A percentile compares a stretch with the other conserved stretches of the same genome.
phyloP scores from a whole-genome alignment of 2,888 invertebrate species.

The Orthonychiurus folsomi region DNA sequence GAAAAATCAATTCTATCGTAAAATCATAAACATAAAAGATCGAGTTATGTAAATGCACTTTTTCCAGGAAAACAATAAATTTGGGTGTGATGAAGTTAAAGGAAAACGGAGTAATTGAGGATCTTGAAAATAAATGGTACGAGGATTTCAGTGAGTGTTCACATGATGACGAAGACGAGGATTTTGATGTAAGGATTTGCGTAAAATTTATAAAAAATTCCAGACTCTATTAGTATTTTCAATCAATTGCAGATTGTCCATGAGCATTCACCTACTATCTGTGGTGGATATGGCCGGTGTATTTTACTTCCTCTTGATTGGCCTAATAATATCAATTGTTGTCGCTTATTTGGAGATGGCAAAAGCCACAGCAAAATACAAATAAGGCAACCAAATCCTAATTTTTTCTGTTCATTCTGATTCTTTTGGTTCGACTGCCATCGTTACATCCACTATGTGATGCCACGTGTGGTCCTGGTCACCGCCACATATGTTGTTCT shows the following conservation, averaged over 20 bases:
- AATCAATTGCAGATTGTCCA: conserved; percentile 1
- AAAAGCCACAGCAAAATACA: background rate
- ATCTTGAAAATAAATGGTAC: conserved; percentile 88
- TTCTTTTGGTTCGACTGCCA: no score
- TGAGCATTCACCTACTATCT: conserved; percentile 18
- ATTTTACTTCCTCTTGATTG: conserved; percentile 28
- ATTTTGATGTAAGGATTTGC: background rate
- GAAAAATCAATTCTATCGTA: background rate
- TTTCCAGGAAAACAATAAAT: conserved; percentile 78
- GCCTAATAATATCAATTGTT: conserved; percentile 21
- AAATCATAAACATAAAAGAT: conserved; percentile 5
- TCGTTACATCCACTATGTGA: background rate
- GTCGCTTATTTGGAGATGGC: background rate
- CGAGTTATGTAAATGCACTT: conserved; percentile 13
- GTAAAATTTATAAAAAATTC: background rate
- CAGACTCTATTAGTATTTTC: background rate
- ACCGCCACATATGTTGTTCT: no score
- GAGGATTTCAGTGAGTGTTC: conserved; percentile 56
- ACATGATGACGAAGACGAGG: conserved; percentile 29
- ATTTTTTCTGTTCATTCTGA: conserved; percentile 2
- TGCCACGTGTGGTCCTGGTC: background rate
- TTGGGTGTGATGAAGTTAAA: conserved; percentile 79
- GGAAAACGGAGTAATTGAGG: conserved; percentile 83
- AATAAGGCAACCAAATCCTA: background rate
- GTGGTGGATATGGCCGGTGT: conserved; percentile 31